These are phyloP conservation scores for Camponotus vicinus DNA, from an alignment of 1,140 invertebrate genomes.

Conservation along the genomic window DNA sequence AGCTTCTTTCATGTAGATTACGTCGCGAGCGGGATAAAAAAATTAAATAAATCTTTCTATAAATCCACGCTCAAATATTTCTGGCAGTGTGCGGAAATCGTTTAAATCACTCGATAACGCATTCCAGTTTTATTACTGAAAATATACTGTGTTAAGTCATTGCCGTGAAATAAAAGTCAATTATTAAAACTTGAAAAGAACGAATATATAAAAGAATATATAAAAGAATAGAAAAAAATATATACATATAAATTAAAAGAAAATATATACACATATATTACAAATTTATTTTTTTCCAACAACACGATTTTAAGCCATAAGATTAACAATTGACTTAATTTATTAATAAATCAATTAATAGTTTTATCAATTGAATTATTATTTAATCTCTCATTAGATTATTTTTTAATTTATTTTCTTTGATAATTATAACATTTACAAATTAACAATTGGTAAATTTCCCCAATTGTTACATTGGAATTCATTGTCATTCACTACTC, in stretches of 20 bases:
- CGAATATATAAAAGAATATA: too few species aligned
- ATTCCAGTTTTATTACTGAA: too few species aligned
- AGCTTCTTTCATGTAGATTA: slow-evolving; percentile 27
- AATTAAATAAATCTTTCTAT: slow-evolving; percentile 40
- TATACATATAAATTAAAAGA: too few species aligned
- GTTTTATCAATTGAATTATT: too few species aligned
- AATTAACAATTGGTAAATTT: neutral
- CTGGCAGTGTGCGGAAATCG: neutral
- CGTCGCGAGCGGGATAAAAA: neutral
- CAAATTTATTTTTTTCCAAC: neutral
- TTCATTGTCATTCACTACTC: neutral
- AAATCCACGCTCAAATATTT: slow-evolving; percentile 51
- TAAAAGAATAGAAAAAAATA: too few species aligned
- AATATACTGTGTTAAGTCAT: too few species aligned
- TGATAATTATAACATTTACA: neutral
- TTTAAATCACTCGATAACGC: slow-evolving; percentile 27
- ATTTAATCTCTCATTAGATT: too few species aligned
- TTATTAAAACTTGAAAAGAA: neutral
- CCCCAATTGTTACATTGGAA: neutral
- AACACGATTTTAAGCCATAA: neutral
- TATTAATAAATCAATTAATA: too few species aligned
- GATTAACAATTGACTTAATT: neutral
- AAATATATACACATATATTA: neutral
- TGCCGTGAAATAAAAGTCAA: slow-evolving; percentile 11
- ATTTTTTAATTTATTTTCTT: neutral